phyloP scores from a whole-genome alignment of 1,140 invertebrate genomes.

The Calosoma granatense region DNA sequence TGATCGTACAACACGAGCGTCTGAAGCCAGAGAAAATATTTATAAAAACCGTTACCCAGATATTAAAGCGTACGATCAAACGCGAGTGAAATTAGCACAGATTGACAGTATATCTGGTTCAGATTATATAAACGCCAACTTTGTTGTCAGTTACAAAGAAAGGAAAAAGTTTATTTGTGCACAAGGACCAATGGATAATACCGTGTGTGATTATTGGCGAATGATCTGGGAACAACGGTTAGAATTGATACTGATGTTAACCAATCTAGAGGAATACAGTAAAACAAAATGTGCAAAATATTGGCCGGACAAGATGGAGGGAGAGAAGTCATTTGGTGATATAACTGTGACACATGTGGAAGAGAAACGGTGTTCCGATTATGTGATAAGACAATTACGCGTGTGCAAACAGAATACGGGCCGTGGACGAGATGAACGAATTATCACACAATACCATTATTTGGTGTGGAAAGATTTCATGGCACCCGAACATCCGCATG shows the following conservation, averaged over 20 bases:
- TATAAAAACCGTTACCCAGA: constrained; percentile 82
- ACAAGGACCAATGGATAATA: constrained; percentile 87
- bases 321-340: constrained; percentile 66
- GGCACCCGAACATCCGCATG: constrained; percentile 83
- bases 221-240: constrained; percentile 96
- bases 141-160: constrained; percentile 83
- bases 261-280: constrained; percentile 87
- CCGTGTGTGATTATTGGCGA: constrained; percentile 91
- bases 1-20: constrained; percentile 75
- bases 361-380: constrained; percentile 70
- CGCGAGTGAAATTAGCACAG: constrained; percentile 66
- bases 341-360: constrained; percentile 66
- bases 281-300: constrained; percentile 90
- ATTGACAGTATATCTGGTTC: constrained; percentile 66
- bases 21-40: constrained; percentile 78
- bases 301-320: constrained; percentile 76
- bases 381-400: constrained; percentile 68
- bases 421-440: constrained; percentile 51
- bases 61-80: constrained; percentile 89
- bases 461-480: constrained; percentile 92
- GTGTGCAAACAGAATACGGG: constrained; percentile 37
- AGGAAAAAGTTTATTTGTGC: constrained; percentile 91
- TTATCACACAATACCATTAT: constrained; percentile 88
- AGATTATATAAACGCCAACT: constrained; percentile 91
- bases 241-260: constrained; percentile 87